A percentile compares a stretch with the other conserved stretches of the same genome.
phyloP scores from a whole-genome alignment of 2,113 vertebrate genomes.

The Melierax canorus region DNA sequence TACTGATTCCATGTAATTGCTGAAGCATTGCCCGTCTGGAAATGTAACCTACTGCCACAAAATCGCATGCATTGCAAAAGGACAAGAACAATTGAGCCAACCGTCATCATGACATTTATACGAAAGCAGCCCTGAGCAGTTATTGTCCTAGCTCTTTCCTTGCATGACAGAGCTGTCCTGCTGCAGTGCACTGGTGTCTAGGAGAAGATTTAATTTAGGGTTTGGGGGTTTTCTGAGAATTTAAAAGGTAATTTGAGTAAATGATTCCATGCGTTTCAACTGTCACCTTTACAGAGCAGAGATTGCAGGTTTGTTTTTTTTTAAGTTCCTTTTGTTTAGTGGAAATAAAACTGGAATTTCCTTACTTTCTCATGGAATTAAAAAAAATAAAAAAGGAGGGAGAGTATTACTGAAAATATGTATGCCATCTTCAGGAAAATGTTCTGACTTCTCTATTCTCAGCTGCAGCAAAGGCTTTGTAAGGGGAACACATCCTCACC shows the following conservation, averaged over 20 bases:
- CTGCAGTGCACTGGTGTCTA: neutral
- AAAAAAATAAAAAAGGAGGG: neutral
- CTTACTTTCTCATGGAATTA: neutral
- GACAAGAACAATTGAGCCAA: conserved; percentile 52
- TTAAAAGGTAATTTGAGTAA: neutral
- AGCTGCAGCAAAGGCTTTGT: neutral
- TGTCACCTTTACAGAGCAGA: neutral
- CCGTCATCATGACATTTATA: neutral
- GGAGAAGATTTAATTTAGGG: neutral
- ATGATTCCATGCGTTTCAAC: neutral
- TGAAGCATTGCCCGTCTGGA: conserved; percentile 87
- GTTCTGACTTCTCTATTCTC: neutral
- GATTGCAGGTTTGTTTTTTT: neutral
- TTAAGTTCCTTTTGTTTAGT: neutral
- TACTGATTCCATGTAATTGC: conserved; percentile 85
- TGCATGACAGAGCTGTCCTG: neutral
- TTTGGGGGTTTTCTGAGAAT: neutral
- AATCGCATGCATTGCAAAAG: conserved; percentile 62
- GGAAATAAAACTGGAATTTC: neutral
- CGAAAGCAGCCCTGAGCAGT: neutral
- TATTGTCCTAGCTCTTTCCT: neutral
- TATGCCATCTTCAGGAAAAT: neutral
- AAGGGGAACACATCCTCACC: neutral
- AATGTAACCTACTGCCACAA: conserved; percentile 76
- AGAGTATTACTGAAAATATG: neutral